These are phyloP conservation scores for Bibio marci DNA, from an alignment of 2,888 invertebrate species.

Conservation along the genomic window DNA sequence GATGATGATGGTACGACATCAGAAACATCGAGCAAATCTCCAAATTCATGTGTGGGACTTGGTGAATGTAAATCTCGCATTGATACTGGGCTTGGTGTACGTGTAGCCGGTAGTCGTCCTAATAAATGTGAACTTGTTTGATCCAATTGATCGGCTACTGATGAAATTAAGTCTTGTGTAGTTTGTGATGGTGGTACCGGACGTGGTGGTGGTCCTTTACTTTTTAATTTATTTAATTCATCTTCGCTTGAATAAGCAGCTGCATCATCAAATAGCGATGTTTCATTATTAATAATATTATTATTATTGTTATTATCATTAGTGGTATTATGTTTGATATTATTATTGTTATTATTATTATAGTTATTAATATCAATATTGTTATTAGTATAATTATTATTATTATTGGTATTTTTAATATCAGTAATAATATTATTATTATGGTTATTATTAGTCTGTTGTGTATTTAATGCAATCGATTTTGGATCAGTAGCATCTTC, in stretches of 20 bases:
- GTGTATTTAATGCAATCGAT: neutral
- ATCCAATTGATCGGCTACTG: slow-evolving; percentile 77
- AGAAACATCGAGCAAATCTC: slow-evolving; percentile 45
- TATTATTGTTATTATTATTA: no score
- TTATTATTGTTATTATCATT: neutral
- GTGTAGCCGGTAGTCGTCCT: slow-evolving; percentile 66
- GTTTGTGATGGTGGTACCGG: slow-evolving; percentile 53
- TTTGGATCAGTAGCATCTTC: neutral
- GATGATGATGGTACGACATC: slow-evolving; percentile 16
- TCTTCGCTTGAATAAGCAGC: slow-evolving; percentile 17
- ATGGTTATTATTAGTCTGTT: no score
- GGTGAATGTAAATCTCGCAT: slow-evolving; percentile 69
- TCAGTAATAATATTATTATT: neutral
- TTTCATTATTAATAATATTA: slow-evolving; percentile 14
- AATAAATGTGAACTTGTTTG: slow-evolving; percentile 70
- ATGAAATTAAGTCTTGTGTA: slow-evolving; percentile 69
- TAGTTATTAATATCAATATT: no score
- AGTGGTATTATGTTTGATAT: slow-evolving; percentile 27
- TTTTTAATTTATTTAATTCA: slow-evolving; percentile 13
- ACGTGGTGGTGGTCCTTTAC: slow-evolving; percentile 28
- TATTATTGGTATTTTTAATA: no score
- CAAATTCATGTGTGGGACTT: slow-evolving; percentile 57
- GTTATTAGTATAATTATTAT: no score
- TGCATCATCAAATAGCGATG: slow-evolving; percentile 10
- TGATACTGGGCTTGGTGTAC: slow-evolving; percentile 75